phyloP scores from a whole-genome alignment of 2,888 invertebrate genomes.

The Diaperis boleti region DNA sequence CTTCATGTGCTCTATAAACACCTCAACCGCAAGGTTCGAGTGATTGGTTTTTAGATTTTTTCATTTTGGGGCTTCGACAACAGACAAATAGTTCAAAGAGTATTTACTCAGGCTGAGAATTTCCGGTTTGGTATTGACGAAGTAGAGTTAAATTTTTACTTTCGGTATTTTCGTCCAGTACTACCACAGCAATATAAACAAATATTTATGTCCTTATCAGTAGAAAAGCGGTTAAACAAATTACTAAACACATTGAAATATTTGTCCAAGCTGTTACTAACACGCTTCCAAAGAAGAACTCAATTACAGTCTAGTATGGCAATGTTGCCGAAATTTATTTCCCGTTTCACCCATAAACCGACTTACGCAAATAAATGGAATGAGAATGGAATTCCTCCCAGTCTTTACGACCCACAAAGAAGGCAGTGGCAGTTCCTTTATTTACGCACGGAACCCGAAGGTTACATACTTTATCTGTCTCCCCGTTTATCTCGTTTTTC shows the following conservation, averaged over 20 bases:
- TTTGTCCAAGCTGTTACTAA: no score
- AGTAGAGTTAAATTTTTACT: no score
- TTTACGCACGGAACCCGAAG: constrained; percentile 17
- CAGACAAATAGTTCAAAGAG: neutral
- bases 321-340: no score
- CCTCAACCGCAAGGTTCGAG: neutral
- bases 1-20: constrained; percentile 18
- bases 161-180: no score
- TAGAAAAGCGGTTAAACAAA: no score
- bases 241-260: no score
- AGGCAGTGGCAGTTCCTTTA: constrained; percentile 16
- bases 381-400: constrained; percentile 17
- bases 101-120: no score
- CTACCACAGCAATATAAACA: no score
- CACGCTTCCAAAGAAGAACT: no score
- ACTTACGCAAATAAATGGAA: constrained; percentile 12
- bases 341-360: neutral
- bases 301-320: no score
- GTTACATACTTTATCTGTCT: constrained; percentile 3
- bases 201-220: no score
- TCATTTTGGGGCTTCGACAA: neutral
- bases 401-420: constrained; percentile 21
- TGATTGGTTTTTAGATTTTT: constrained; percentile 11
- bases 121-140: no score
- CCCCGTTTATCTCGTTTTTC: constrained; percentile 19